Conservation (phyloP, 2,797 vertebrate species). For the Melanotaenia parkinsoni region DNA sequence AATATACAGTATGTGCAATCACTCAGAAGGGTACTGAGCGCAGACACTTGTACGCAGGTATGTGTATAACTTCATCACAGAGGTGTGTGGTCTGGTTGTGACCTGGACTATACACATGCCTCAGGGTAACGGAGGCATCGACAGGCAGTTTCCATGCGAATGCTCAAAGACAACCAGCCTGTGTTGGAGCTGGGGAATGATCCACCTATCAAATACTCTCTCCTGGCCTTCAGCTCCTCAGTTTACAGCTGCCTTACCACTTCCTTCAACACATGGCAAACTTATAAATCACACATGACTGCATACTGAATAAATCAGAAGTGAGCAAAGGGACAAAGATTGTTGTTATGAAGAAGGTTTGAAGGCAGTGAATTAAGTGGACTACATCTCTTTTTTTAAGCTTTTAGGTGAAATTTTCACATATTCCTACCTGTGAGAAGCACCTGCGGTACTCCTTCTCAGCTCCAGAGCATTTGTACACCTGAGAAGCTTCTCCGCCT, state of each 20-base stretch:
- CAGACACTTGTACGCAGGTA: slow-evolving; percentile 19
- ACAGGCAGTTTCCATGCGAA: slow-evolving; percentile 57
- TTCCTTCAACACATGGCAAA: slow-evolving; percentile 26
- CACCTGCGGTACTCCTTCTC: slow-evolving; percentile 80
- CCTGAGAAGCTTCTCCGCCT: slow-evolving; percentile 43
- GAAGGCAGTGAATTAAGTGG: background rate
- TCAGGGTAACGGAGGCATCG: background rate
- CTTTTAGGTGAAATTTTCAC: slow-evolving; percentile 16
- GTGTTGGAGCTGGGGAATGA: slow-evolving; percentile 55
- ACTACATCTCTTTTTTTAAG: background rate
- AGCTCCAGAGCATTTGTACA: slow-evolving; percentile 71
- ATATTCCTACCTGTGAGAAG: slow-evolving; percentile 75
- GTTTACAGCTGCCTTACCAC: slow-evolving; percentile 26
- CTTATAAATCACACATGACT: slow-evolving; percentile 34
- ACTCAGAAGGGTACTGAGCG: slow-evolving; percentile 3
- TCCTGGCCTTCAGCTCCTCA: slow-evolving; percentile 44
- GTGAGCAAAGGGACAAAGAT: background rate
- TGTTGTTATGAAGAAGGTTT: background rate
- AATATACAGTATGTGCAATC: slow-evolving; percentile 18
- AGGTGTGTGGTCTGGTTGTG: slow-evolving; percentile 53
- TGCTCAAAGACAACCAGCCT: slow-evolving; percentile 59
- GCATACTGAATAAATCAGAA: slow-evolving; percentile 8
- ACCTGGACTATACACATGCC: slow-evolving; percentile 31
- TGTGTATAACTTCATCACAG: slow-evolving; percentile 19
- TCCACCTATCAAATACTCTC: slow-evolving; percentile 50